Evolutionary conservation across 1,140 invertebrate species (phyloP).

Genomic region (Drosophila malerkotliana): DNA sequence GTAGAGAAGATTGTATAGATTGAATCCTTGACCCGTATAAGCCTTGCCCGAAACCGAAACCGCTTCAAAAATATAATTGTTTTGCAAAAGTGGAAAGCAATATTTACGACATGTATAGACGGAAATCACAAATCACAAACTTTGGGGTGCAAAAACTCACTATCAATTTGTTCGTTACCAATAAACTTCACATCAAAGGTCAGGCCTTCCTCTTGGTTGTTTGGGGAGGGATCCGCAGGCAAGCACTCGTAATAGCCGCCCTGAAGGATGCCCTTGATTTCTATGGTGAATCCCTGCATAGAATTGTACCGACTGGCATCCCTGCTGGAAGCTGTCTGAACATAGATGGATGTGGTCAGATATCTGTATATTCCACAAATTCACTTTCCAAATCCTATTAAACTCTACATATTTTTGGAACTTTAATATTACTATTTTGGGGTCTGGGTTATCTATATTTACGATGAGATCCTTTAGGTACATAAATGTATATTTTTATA

Average conservation of each 20-base stretch:
- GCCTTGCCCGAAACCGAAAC: slow-evolving; percentile 30
- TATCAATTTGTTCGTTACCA: slow-evolving; percentile 83
- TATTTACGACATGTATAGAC: slow-evolving; percentile 81
- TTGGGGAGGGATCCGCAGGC: slow-evolving; percentile 72
- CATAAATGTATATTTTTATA: background rate
- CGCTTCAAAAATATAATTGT: slow-evolving; percentile 33
- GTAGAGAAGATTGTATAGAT: slow-evolving; percentile 9
- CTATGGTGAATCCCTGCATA: slow-evolving; percentile 86
- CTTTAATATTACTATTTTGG: too few relatives aligned
- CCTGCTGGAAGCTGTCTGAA: slow-evolving; percentile 70
- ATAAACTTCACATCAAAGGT: slow-evolving; percentile 74
- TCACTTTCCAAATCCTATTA: background rate
- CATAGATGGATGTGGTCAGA: slow-evolving; percentile 29
- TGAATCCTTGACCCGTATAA: background rate
- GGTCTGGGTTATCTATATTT: background rate
- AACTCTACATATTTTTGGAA: background rate
- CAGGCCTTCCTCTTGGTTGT: slow-evolving; percentile 58
- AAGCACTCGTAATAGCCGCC: slow-evolving; percentile 84
- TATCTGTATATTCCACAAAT: background rate
- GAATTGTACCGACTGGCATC: slow-evolving; percentile 85
- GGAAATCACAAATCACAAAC: slow-evolving; percentile 83
- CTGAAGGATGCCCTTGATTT: slow-evolving; percentile 83
- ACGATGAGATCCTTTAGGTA: background rate
- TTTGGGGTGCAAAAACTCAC: slow-evolving; percentile 84
- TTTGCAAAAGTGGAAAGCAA: slow-evolving; percentile 56